Conservation (phyloP, 2,797 vertebrate species). For the Poecilia velifera region DNA sequence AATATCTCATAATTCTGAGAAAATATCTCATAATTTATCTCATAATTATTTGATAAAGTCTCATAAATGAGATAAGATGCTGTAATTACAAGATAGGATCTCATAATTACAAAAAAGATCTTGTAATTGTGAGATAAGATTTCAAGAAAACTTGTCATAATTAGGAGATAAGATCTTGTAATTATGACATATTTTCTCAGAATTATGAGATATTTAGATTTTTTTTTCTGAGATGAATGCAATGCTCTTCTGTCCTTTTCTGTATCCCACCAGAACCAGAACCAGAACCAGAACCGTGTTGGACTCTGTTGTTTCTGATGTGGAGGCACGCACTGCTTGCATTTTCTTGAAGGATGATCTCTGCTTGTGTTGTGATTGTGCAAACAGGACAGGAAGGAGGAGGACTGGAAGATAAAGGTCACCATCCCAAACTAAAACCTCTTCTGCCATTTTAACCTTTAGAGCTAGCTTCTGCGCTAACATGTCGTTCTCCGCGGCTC, state of each 20-base stretch:
- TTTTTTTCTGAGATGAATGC: no score
- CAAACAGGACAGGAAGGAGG: conserved; percentile 1
- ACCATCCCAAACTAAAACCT: neutral
- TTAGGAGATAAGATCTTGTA: no score
- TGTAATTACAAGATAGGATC: no score
- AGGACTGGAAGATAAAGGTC: conserved; percentile 28
- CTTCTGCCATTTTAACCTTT: conserved; percentile 33
- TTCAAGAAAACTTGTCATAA: no score
- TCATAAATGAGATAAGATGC: no score
- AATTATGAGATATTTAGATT: no score
- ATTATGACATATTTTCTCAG: no score
- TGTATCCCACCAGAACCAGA: neutral
- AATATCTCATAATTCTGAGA: no score
- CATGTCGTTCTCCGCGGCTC: neutral
- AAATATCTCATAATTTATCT: no score
- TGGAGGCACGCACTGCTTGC: neutral
- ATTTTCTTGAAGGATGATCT: neutral
- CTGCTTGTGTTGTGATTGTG: neutral
- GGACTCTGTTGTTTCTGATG: neutral
- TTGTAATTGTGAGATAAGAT: no score
- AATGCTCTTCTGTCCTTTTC: neutral
- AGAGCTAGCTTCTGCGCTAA: conserved; percentile 3
- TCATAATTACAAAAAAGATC: no score
- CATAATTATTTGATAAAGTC: no score
- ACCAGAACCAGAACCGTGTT: neutral